Base-by-base conservation (phyloP, 35 echinoderm and acorn worm genomes). In the Apostichopus californicus region DNA sequence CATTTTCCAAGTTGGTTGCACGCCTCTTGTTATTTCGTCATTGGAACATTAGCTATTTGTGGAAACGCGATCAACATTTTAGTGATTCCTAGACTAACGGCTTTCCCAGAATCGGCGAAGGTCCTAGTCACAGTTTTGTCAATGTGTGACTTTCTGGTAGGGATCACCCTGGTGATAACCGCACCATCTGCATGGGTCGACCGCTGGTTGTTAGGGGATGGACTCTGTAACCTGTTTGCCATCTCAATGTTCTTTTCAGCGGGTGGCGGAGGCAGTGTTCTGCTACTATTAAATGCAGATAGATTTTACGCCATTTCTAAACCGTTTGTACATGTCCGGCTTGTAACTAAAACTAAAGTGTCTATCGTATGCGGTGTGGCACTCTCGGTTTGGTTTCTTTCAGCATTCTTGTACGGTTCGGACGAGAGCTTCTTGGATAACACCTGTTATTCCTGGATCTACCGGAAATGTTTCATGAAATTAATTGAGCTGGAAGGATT, bases 1-100 rank as follows among this genome's bases (percentile, higher is more conserved):
- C 72, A 91, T 53, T 78, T 91, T 68, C 89, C 89, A 79, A 91
- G 89, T 79, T 91, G 89, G 89, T 57, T 91, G 5, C 89, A 91
- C 55, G 89, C 52, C 9, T 78, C 26, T 8, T 25, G 15, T 17
- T 91, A 91, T 34, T 79, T 91, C 52, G 15, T 79, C 1, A 79
- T 91, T 53, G 89, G 89, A 10, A 79, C 25, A 21, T 52, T 91
- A 23, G 89, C 89, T 9, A 23, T 79, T n/a, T 77, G 71, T 59
- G 89, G 89, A 17, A 91, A 91, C 89, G 34, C 54, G 10, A 91
- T 91, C 0, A 91, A 91, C 73, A 57, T 91, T 5, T 6, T 91
- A 8, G 77, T 91, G 17, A 52, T 91, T 6, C 89, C 89, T 9
- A 91, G 34, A 77, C 46, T 91, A 54, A 79, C 71, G 9, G 53